phyloP scores from a whole-genome alignment of 2,888 invertebrate species.

The Cyclophora albipunctata region DNA sequence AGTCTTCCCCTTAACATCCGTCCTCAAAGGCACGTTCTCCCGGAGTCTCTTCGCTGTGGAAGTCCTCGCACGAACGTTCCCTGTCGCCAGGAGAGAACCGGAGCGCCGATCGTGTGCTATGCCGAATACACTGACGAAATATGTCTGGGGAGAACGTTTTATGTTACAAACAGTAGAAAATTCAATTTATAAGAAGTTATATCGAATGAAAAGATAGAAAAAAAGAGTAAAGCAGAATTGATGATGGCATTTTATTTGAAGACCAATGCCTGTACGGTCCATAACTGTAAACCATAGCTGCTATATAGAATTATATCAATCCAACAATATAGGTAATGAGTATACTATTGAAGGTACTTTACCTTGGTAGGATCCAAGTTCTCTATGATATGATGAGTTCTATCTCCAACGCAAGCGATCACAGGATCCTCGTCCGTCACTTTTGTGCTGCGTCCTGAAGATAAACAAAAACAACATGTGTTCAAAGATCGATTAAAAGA shows the following conservation, averaged over 20 bases:
- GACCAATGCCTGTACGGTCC: no score
- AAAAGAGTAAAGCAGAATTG: no score
- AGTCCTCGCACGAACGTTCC: conserved; percentile 49
- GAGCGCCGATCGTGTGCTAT: conserved; percentile 51
- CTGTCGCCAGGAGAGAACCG: conserved; percentile 49
- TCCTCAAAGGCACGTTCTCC: conserved; percentile 46
- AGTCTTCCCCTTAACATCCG: conserved; percentile 47
- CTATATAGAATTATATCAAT: no score
- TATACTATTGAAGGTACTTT: conserved; percentile 1
- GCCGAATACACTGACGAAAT: conserved; percentile 59
- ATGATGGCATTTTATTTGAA: no score
- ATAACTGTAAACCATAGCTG: no score
- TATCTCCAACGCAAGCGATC: conserved; percentile 57
- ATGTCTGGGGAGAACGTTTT: conserved; percentile 36
- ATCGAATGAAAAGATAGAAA: no score
- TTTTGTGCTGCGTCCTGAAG: conserved; percentile 60
- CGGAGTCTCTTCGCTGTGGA: conserved; percentile 54
- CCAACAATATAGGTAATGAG: no score
- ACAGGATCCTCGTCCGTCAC: conserved; percentile 57
- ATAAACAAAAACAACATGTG: no score
- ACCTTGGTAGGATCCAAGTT: conserved; percentile 59
- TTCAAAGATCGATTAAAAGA: no score
- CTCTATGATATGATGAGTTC: conserved; percentile 64
- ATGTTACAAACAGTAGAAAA: no score
- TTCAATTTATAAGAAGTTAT: no score